Conservation (phyloP, 2,113 vertebrate species). For the Empidonax alnorum region DNA sequence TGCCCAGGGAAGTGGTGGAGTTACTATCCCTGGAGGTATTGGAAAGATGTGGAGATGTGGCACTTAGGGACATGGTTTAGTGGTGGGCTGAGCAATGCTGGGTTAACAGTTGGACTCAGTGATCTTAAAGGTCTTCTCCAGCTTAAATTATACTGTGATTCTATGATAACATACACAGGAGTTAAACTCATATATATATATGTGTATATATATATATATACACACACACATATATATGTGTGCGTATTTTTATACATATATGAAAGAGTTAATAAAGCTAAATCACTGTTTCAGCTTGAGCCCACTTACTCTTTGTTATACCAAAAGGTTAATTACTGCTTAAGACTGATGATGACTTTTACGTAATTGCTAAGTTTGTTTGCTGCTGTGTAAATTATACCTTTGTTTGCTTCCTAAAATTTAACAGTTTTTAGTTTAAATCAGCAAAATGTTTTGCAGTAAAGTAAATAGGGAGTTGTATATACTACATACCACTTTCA, state of each 20-base stretch:
- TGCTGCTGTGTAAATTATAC: neutral
- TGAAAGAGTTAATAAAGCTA: neutral
- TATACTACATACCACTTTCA: neutral
- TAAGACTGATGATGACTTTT: neutral
- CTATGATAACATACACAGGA: neutral
- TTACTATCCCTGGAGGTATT: neutral
- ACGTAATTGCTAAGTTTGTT: neutral
- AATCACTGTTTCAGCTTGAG: neutral
- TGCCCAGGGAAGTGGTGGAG: neutral
- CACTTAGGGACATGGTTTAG: neutral
- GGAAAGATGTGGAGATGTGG: neutral
- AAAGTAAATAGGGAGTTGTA: neutral
- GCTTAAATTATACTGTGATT: neutral
- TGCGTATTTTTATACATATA: neutral
- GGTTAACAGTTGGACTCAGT: neutral
- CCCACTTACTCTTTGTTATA: neutral
- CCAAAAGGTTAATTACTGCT: neutral
- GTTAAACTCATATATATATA: neutral
- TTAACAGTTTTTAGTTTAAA: neutral
- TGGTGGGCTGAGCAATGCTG: neutral
- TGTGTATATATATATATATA: neutral
- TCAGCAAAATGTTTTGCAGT: neutral
- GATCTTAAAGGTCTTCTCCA: neutral
- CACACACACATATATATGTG: neutral
- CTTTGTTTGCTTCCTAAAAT: neutral